phyloP scores from a whole-genome alignment of 2,888 invertebrate genomes.

The Melipona bicolor region DNA sequence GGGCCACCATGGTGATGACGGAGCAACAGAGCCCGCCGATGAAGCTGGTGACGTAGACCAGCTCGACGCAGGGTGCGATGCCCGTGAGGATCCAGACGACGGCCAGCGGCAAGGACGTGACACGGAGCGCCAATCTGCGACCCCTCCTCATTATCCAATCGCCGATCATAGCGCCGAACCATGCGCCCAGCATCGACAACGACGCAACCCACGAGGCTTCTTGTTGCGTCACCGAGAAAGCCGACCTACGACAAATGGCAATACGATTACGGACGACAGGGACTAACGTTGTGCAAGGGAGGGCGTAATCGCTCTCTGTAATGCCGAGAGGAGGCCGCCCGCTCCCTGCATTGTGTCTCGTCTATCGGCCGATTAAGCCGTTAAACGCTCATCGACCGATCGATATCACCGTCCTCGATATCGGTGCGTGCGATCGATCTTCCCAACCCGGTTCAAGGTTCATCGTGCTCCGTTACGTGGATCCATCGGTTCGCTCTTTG shows the following conservation, averaged over 20 bases:
- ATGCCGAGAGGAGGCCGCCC: conserved; percentile 12
- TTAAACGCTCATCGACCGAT: conserved; percentile 18
- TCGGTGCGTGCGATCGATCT: conserved; percentile 24
- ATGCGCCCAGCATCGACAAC: conserved; percentile 91
- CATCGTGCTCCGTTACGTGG: conserved; percentile 6
- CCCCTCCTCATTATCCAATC: conserved; percentile 92
- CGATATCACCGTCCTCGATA: conserved; percentile 1
- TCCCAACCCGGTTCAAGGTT: conserved; percentile 44
- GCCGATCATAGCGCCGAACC: conserved; percentile 92
- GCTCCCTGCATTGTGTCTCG: not conserved
- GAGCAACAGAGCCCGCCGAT: conserved; percentile 93
- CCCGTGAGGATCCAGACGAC: conserved; percentile 93
- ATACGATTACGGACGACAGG: conserved; percentile 43
- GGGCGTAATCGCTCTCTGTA: conserved; percentile 52
- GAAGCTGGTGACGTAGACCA: conserved; percentile 94
- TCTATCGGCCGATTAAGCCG: conserved; percentile 21
- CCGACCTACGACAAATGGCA: conserved; percentile 78
- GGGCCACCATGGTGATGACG: conserved; percentile 91
- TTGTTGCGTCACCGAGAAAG: conserved; percentile 89
- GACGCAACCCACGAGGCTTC: conserved; percentile 94
- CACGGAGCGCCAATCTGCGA: conserved; percentile 88
- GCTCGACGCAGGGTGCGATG: conserved; percentile 90
- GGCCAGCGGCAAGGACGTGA: conserved; percentile 91
- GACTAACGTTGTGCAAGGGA: conserved; percentile 46
- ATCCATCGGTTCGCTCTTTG: not conserved